Evolutionary conservation across 2,113 vertebrate species (phyloP).

Genomic region (Diphyllodes magnificus): DNA sequence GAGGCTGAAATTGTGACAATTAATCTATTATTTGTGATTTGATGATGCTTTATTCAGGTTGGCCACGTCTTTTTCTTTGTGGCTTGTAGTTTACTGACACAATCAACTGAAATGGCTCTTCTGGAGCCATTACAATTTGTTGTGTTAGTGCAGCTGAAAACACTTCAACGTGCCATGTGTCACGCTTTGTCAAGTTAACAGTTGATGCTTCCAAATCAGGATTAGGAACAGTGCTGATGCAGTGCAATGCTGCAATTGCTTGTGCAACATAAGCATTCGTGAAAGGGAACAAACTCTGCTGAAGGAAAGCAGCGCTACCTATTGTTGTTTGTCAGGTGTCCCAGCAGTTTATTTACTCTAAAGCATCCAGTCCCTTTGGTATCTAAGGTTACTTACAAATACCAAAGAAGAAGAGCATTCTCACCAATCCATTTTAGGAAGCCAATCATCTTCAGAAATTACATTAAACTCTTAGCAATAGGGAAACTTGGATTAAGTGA

Average conservation of each 20-base stretch:
- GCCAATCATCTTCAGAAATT: neutral
- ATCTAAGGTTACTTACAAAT: neutral
- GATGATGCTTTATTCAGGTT: neutral
- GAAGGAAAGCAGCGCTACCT: neutral
- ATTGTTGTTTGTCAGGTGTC: neutral
- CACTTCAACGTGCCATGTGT: conserved; percentile 40
- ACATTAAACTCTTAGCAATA: neutral
- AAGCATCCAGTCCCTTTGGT: neutral
- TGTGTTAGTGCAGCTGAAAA: conserved; percentile 54
- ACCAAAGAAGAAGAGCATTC: neutral
- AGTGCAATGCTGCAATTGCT: conserved; percentile 42
- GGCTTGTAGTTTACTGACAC: conserved; percentile 1
- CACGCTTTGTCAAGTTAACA: conserved; percentile 42
- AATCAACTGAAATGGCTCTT: conserved; percentile 42
- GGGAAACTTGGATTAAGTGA: neutral
- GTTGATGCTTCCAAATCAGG: conserved; percentile 57
- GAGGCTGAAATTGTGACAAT: neutral
- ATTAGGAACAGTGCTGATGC: conserved; percentile 63
- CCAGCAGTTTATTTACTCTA: neutral
- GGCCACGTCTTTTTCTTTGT: neutral
- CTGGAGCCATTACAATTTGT: conserved; percentile 44
- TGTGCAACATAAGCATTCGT: conserved; percentile 43
- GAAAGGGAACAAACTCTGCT: neutral
- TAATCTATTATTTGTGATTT: neutral
- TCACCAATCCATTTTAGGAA: neutral